Base-by-base conservation (phyloP, 92 coral and sea anemone species). In the Porites rus region DNA sequence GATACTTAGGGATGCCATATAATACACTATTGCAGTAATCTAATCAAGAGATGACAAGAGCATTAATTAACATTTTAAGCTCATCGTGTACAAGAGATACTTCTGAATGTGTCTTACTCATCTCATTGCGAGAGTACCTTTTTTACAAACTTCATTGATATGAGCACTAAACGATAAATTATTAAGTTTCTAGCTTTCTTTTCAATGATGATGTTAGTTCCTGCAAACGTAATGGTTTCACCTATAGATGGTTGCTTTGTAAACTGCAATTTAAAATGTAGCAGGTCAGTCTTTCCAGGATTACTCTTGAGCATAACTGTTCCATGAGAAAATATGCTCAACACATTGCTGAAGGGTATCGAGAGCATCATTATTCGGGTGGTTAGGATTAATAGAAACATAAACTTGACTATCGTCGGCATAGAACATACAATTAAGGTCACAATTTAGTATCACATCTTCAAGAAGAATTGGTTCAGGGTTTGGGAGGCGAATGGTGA, bases 1-100 rank as follows among this genome's bases (percentile, higher is more conserved):
- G 81, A 56, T 53, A 76, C 12, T 11, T 20, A 53, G 87, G 87
- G 65, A 83, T 61, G 17, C 86, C 65, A 28, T 69, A 46, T 22
- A 83, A 50, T 25, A 83, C 16, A 50, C 56, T 46, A 78, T 83
- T 74, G 19, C 87, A 74, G 51, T 83, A 46, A 38, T 74, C 87
- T 20, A 83, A 59, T 43, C 51, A 71, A 13, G 87, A 74, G 28
- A 74, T 83, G 28, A 83, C 67, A 59, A 43, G 78, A 46, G 87
- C 84, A 31, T 31, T 31, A 31, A 31, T 0, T 31, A 31, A 31
- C 38, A 31, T 31, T 31, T 31, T 31, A 31, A 62, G 38, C 38
- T 3, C 38, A 31, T 31, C 38, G 0, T 31, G 38, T 31, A 31
- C 12, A 82, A 81, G 7, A 81, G 25, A 67, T 81, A 81, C 24